Percentiles rank a stretch among this genome's conserved stretches.
These are phyloP conservation scores for Sus cebifrons DNA, from an alignment of 2,797 vertebrate species.

Conservation along the genomic window DNA sequence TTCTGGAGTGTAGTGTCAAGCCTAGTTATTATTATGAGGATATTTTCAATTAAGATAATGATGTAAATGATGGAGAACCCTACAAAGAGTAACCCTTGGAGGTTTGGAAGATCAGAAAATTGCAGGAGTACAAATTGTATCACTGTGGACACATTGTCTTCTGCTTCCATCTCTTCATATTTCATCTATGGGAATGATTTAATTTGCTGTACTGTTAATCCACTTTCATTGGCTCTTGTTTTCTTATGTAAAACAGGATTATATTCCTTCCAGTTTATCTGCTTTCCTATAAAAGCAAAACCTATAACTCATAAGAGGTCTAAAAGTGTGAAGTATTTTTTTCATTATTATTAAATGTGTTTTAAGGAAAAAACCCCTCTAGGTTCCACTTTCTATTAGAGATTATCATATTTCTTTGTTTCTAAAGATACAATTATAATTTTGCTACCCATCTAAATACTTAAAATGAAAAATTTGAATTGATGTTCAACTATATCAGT, in stretches of 20 bases:
- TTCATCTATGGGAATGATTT: background rate
- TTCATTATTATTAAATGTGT: too few relatives aligned
- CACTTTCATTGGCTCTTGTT: background rate
- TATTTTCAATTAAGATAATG: background rate
- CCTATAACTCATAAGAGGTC: too few relatives aligned
- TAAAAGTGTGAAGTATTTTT: too few relatives aligned
- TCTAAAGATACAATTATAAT: too few relatives aligned
- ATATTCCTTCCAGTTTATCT: too few relatives aligned
- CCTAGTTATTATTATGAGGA: background rate
- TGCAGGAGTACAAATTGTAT: constrained; percentile 57
- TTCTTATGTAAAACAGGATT: background rate
- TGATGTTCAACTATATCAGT: too few relatives aligned
- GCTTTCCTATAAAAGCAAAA: too few relatives aligned
- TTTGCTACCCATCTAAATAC: too few relatives aligned
- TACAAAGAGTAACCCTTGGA: background rate
- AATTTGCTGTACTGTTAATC: background rate
- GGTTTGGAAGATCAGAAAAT: constrained; percentile 60
- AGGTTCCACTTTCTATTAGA: too few relatives aligned
- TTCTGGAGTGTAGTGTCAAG: background rate
- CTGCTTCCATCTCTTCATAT: background rate
- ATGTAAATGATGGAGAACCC: background rate
- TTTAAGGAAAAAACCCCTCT: too few relatives aligned
- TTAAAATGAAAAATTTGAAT: too few relatives aligned
- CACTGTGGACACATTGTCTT: background rate
- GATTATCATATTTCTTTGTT: too few relatives aligned